Evolutionary conservation across 2,888 invertebrate genomes (phyloP), one percentile per base, ranked within the genome.

Genomic region (Amphimallon solstitiale): DNA sequence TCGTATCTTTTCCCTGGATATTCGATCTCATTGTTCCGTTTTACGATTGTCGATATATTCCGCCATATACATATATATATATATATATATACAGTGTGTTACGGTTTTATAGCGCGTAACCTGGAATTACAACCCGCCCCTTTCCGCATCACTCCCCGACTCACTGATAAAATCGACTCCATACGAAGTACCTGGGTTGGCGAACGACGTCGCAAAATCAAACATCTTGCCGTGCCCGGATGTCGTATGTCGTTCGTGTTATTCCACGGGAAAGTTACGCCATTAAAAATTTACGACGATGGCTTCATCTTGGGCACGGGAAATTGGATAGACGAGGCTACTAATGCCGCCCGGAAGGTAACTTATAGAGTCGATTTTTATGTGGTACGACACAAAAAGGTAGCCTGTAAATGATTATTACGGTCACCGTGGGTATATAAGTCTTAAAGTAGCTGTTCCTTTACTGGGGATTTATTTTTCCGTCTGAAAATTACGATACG

Each of bases 251-350:
- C 23, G 29, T n/a, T 12, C 43, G 43, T 15, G 43, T 29, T 23
- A 54, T 29, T 29, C 15, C 19, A 23, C 2, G 23, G 12, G 40
- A n/a, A 19, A 19, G 45, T 45, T 43, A 17, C 17, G 45, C 17
- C 40, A 43, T 59, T 59, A 59, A 59, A 59, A 59, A 59, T 43
- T 59, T 59, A 59, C 29, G 56, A 40, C 56, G 34, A 59, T 43
- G 56, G 34, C 56, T 59, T 59, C 43, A 59, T 59, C 43, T 29
- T 10, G n/a, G 56, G 23, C 43, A 15, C 29, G 38, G 23, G 40
- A 15, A 43, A 59, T 43, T 59, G 56, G 56, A 43, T 29, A 29
- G 23, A 51, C 35, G 51, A n/a, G 35, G 35, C 19, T 46, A 37
- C 37, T 52, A 52, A 52, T 52, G 37, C 17, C 29, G 9, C 40